Conservation (phyloP, 2,888 invertebrate species). For the Drosophila borborema region DNA sequence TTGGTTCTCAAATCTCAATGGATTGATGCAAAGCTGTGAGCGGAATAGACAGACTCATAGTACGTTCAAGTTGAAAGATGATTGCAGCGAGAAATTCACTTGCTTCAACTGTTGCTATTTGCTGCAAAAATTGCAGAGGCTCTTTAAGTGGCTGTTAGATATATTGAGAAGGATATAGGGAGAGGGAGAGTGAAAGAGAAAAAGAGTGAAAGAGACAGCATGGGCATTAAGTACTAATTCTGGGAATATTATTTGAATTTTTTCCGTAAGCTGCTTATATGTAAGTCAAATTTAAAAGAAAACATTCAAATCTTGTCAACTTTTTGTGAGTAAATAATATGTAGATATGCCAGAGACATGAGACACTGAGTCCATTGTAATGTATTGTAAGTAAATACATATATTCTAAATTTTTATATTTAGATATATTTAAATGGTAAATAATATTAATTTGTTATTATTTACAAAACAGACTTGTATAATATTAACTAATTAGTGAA, state of each 20-base stretch:
- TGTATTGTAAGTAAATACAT: neutral
- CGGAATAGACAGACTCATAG: neutral
- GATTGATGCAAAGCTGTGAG: neutral
- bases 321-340: neutral
- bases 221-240: neutral
- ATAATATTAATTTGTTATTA: neutral
- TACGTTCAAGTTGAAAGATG: neutral
- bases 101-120: constrained; percentile 12
- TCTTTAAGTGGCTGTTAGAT: constrained; percentile 1
- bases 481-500: neutral
- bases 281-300: neutral
- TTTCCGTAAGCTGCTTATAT: neutral
- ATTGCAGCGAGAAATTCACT: constrained; percentile 1
- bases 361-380: neutral
- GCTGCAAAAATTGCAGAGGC: constrained; percentile 3
- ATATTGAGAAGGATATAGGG: neutral
- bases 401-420: too few relatives aligned
- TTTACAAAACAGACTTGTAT: neutral
- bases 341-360: neutral
- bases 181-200: neutral
- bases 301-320: neutral
- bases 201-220: neutral
- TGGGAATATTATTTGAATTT: neutral
- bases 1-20: constrained; percentile 43
- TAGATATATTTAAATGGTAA: too few relatives aligned